Evolutionary conservation across 2,888 invertebrate species (phyloP).

Genomic region (Conomelus anceps): DNA sequence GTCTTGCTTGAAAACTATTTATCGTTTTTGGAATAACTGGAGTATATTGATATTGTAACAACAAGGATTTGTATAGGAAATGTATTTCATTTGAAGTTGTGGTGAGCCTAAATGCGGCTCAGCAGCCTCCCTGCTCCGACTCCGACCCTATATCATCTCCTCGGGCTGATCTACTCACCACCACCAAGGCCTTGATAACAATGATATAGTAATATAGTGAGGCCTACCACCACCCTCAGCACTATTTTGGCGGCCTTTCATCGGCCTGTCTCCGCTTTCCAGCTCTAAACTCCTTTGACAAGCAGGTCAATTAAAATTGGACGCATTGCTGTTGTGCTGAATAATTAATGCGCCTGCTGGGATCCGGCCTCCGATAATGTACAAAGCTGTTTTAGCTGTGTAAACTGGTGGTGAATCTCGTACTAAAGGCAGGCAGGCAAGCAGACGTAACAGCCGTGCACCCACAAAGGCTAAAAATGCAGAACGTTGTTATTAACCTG

Average conservation of each 20-base stretch:
- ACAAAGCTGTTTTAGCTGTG: background rate
- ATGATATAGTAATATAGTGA: background rate
- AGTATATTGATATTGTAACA: background rate
- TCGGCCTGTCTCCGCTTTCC: background rate
- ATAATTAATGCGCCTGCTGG: background rate
- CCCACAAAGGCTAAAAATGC: background rate
- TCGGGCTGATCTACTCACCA: background rate
- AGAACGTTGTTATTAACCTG: background rate
- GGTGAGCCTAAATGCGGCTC: background rate
- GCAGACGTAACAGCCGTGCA: no score
- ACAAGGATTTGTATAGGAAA: background rate
- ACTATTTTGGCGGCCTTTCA: background rate
- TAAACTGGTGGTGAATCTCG: background rate
- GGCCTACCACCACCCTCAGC: background rate
- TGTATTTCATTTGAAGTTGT: background rate
- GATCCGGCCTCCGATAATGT: background rate
- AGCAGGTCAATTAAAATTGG: background rate
- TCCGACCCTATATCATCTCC: no score
- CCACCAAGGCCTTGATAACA: no score
- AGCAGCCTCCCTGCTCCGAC: no score
- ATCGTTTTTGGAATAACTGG: background rate
- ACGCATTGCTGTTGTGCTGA: background rate
- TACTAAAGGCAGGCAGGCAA: background rate
- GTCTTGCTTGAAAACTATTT: background rate
- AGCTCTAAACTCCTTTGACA: background rate